phyloP scores from a whole-genome alignment of 2,113 vertebrate species.

The Prinia subflava region DNA sequence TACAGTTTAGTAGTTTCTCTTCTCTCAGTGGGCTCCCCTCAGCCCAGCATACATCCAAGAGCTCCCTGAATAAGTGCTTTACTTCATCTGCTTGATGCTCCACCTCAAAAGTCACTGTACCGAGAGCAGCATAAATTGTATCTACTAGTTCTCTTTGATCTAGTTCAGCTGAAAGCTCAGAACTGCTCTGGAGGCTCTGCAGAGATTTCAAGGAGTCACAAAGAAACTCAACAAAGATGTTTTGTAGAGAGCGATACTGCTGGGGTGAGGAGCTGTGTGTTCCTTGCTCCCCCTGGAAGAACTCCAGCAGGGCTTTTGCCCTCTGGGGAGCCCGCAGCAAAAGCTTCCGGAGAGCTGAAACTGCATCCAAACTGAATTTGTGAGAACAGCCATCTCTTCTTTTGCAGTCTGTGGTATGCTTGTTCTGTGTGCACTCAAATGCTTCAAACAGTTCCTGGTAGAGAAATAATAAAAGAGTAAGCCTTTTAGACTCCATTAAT shows the following conservation, averaged over 20 bases:
- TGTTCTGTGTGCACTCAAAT: conserved; percentile 67
- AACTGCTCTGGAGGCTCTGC: conserved; percentile 45
- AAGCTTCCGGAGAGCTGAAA: conserved; percentile 78
- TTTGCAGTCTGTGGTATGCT: not conserved
- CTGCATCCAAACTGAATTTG: conserved; percentile 68
- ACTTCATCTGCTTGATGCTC: conserved; percentile 68
- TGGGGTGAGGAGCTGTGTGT: not conserved
- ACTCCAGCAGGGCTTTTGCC: conserved; percentile 78
- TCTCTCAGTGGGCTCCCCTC: conserved; percentile 75
- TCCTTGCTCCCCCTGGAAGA: conserved; percentile 71
- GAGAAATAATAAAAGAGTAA: not conserved
- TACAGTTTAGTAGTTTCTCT: conserved; percentile 81
- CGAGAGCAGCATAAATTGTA: conserved; percentile 79
- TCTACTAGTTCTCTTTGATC: conserved; percentile 59
- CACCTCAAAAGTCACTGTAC: conserved; percentile 75
- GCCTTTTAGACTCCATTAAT: not conserved
- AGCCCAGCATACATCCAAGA: conserved; percentile 77
- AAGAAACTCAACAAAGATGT: conserved; percentile 81
- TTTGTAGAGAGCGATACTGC: conserved; percentile 67
- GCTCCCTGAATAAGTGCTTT: conserved; percentile 77
- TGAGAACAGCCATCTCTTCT: conserved; percentile 35
- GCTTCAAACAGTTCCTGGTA: conserved; percentile 83
- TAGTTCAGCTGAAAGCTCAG: not conserved
- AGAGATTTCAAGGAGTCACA: conserved; percentile 67
- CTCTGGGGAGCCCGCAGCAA: conserved; percentile 77